phyloP scores from a whole-genome alignment of 2,113 vertebrate species.

The Zingel zingel region DNA sequence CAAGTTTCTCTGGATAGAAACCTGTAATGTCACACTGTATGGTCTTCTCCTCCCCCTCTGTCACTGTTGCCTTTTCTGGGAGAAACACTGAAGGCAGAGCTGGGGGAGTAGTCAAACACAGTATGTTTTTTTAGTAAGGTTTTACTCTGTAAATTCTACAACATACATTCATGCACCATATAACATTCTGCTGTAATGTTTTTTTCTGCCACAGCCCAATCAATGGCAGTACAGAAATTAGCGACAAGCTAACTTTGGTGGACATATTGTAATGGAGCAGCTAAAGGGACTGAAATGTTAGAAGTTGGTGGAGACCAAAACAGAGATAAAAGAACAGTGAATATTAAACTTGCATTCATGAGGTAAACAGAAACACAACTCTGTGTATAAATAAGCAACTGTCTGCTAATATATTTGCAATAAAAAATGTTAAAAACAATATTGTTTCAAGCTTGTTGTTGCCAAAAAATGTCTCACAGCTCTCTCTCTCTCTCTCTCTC shows the following conservation, averaged over 20 bases:
- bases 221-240: neutral
- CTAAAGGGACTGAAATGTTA: neutral
- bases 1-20: constrained; percentile 73
- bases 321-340: neutral
- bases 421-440: neutral
- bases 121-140: too few species aligned
- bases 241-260: neutral
- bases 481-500: too few species aligned
- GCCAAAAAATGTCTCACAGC: neutral
- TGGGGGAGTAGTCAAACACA: constrained; percentile 32
- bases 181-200: too few species aligned
- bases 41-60: constrained; percentile 70
- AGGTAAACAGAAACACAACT: neutral
- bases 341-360: neutral
- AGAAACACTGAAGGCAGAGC: constrained; percentile 66
- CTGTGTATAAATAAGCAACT: too few species aligned
- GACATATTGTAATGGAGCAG: neutral
- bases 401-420: neutral
- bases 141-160: neutral
- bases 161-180: neutral
- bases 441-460: neutral
- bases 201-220: neutral
- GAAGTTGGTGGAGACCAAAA: neutral
- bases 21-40: constrained; percentile 68
- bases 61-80: constrained; percentile 54